A percentile compares a stretch with the other conserved stretches of the same genome.
These are phyloP conservation scores for Sebastes iracundus DNA, from an alignment of 2,797 vertebrate species.

Conservation along the genomic window DNA sequence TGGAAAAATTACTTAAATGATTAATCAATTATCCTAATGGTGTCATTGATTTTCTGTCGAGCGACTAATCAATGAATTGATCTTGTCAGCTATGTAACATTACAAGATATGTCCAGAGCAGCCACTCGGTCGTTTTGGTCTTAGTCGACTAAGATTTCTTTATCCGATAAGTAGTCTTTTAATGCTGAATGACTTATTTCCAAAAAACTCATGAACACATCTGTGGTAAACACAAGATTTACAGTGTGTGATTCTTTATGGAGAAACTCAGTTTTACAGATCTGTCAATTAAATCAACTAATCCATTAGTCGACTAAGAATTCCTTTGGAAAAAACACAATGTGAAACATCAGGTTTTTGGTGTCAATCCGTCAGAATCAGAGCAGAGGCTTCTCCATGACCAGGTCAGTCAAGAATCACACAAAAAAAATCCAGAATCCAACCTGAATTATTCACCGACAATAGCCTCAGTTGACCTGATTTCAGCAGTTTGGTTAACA, in stretches of 20 bases:
- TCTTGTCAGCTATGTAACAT: background rate
- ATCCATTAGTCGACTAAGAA: background rate
- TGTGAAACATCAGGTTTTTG: background rate
- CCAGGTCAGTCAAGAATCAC: background rate
- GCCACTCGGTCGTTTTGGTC: background rate
- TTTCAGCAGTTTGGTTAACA: background rate
- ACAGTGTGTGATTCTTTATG: too few relatives aligned
- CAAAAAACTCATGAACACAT: too few relatives aligned
- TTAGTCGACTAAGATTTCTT: too few relatives aligned
- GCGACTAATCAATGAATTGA: background rate
- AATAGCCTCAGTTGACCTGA: background rate
- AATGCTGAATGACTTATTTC: too few relatives aligned
- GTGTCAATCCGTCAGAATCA: background rate
- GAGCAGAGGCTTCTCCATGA: background rate
- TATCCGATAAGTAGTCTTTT: fast-evolving
- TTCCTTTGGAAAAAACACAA: background rate
- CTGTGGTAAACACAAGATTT: too few relatives aligned
- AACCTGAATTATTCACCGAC: background rate
- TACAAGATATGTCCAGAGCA: background rate
- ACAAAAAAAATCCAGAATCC: background rate
- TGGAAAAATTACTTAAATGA: background rate
- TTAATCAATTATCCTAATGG: background rate
- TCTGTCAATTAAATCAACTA: too few relatives aligned
- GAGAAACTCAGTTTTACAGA: too few relatives aligned
- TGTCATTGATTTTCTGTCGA: background rate